Conservation (phyloP, 2,113 vertebrate genomes). For the Clarias batrachus region DNA sequence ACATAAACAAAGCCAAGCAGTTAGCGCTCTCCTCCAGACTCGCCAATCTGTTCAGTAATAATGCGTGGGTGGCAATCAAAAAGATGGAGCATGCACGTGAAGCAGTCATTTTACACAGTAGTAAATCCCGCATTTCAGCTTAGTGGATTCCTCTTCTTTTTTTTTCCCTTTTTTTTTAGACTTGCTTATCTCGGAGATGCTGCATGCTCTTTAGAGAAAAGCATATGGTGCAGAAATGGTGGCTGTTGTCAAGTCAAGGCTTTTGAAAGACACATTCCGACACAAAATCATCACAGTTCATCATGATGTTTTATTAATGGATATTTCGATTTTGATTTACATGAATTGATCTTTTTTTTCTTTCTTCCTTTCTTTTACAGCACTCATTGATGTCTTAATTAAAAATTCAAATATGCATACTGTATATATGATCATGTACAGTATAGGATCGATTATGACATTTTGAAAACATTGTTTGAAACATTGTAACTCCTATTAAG, state of each 20-base stretch:
- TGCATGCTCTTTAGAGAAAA: neutral
- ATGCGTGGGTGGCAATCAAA: conserved; percentile 21
- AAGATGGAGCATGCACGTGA: neutral
- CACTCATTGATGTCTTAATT: too few species aligned
- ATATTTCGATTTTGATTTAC: neutral
- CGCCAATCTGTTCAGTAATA: conserved; percentile 25
- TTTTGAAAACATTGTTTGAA: too few species aligned
- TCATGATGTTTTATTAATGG: neutral
- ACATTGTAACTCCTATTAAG: too few species aligned
- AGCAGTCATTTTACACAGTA: neutral
- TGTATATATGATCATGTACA: too few species aligned
- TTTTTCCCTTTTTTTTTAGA: neutral
- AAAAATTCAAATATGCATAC: too few species aligned
- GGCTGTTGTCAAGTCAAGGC: neutral
- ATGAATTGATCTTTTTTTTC: neutral
- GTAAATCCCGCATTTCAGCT: neutral
- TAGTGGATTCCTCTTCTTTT: neutral
- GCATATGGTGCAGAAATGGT: neutral
- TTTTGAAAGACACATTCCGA: neutral
- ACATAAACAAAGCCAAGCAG: conserved; percentile 36
- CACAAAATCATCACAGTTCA: neutral
- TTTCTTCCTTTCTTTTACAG: neutral
- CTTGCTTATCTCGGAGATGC: neutral
- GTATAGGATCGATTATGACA: too few species aligned
- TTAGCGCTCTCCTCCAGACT: conserved; percentile 20